Evolutionary conservation across 2,888 invertebrate genomes (phyloP), one percentile per base, ranked within the genome.

Genomic region (Limnephilus rhombicus): DNA sequence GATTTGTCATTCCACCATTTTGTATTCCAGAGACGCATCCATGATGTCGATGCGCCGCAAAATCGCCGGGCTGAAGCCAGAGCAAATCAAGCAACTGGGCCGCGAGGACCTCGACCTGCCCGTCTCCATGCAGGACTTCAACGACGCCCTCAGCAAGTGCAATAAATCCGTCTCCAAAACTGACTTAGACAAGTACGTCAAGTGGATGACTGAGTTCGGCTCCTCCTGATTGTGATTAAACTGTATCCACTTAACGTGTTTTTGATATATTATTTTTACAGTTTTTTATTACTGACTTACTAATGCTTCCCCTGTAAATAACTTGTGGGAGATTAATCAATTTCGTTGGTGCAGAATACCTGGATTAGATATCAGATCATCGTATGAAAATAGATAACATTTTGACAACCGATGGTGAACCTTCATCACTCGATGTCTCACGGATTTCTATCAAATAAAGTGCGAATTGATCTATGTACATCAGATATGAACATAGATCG

Each of bases 21-120:
- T 9, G 2, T 24, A 68, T 87, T 95, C 4, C 95, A 98, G 99
- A 94, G 99, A 99, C 96, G 99, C 99, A 11, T 99, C 99, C 68
- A 99, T 99, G 99, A 99, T 99, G 99, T 98, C 99, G 0, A 99
- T 99, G 98, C 96, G 99, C 82, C 97, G 99, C 91, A 98, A 99
- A 95, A 99, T 99, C 93, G 98, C 98, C 90, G 99, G 99, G 4
- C 96, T 99, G 49, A 98, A 97, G 94, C 99, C 99, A 1, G 99
- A 99, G 95, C 98, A 99, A 95, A 99, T 99, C 94, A 97, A 98
- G 94, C 98, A 98, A 95, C 97, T 99, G 93, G 99, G 99, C 94
- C 99, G 99, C 95, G 99, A 99, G 95, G 99, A 99, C 95, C 96
- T 99, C 53, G 99, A 99, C 95, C 96, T 99, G 93, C 99, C 99